Conservation (phyloP, 1,140 invertebrate species). For the Ganaspis sp. region DNA sequence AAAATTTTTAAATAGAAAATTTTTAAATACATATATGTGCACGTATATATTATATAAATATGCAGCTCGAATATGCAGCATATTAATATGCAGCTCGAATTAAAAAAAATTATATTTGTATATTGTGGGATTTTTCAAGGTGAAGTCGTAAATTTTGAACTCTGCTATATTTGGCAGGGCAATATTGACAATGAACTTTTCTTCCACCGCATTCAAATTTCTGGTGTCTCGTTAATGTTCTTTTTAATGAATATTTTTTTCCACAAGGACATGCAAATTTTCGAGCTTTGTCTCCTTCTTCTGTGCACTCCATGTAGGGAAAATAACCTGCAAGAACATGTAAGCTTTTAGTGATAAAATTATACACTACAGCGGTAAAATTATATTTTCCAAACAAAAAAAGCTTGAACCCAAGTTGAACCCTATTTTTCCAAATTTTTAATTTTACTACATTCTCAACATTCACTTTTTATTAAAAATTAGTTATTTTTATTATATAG, state of each 20-base stretch:
- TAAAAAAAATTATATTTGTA: no score
- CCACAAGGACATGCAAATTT: neutral
- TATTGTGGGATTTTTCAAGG: neutral
- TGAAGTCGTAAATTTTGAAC: conserved; percentile 1
- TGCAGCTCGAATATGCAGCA: no score
- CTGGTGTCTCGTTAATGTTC: conserved; percentile 11
- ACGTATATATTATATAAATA: no score
- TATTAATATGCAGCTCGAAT: no score
- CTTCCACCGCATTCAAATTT: neutral
- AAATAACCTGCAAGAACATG: neutral
- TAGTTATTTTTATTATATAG: no score
- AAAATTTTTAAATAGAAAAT: no score
- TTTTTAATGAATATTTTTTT: neutral
- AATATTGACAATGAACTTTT: neutral
- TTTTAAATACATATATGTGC: no score
- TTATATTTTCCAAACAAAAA: no score
- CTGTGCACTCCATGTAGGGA: neutral
- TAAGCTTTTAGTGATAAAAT: neutral
- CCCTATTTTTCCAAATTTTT: no score
- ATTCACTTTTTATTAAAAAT: no score
- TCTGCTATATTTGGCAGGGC: neutral
- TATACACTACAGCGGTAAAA: neutral
- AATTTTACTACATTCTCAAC: no score
- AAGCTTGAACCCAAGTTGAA: no score
- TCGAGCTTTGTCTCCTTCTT: neutral